A percentile compares a stretch with the other conserved stretches of the same genome.
phyloP scores from a whole-genome alignment of 2,113 vertebrate genomes.

The Speoplatyrhinus poulsoni region DNA sequence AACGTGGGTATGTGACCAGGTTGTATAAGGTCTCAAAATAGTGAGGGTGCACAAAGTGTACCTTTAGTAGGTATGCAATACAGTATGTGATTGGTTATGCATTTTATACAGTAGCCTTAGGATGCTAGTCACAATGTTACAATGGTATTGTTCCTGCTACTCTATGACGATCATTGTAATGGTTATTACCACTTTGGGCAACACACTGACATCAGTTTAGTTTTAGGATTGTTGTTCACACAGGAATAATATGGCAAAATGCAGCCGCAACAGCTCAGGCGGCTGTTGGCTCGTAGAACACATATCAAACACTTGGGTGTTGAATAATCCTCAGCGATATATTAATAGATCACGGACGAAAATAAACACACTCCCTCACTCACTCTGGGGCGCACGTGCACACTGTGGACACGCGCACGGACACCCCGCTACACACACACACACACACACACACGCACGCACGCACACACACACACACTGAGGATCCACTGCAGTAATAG shows the following conservation, averaged over 20 bases:
- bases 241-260: conserved; percentile 48
- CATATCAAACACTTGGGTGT: conserved; percentile 53
- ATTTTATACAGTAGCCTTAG: conserved; percentile 13
- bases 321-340: conserved; percentile 50
- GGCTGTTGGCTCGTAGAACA: conserved; percentile 38
- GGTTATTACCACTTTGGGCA: conserved; percentile 54
- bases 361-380: conserved; percentile 41
- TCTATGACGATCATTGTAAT: conserved; percentile 59
- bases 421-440: conserved; percentile 10
- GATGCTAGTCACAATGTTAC: neutral
- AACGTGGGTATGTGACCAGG: conserved; percentile 13
- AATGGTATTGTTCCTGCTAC: conserved; percentile 39
- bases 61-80: conserved; percentile 6
- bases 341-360: conserved; percentile 47
- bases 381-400: conserved; percentile 30
- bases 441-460: conserved; percentile 15
- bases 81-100: conserved; percentile 33
- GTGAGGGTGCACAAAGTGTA: neutral
- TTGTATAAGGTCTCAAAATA: conserved; percentile 47
- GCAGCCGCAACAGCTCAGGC: conserved; percentile 21
- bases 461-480: neutral
- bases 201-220: conserved; percentile 67
- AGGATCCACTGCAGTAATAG: conserved; percentile 30
- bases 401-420: conserved; percentile 16
- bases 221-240: conserved; percentile 64